Base-by-base conservation (phyloP, 2,113 vertebrate species). In the Martes martes region DNA sequence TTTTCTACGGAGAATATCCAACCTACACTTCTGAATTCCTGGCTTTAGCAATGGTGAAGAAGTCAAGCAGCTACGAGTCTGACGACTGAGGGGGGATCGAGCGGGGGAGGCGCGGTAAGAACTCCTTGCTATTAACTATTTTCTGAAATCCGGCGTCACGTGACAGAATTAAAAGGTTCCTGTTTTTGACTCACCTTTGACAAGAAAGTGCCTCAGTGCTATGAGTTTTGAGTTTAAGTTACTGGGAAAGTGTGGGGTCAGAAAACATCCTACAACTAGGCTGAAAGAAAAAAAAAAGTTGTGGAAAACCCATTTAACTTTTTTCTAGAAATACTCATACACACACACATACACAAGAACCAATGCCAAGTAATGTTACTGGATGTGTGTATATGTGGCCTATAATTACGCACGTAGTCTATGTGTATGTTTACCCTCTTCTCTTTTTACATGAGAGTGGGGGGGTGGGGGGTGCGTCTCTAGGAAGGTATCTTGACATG, bases 201-300 rank as follows among this genome's bases (percentile, higher is more conserved):
- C 19, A 33, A 94, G 71, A 97, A 91, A 7, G 63, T 89, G 61
- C 57, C 80, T 88, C 73, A 84, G 0, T 69, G 65, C 74, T 95
- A 67, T 69, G 74, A 89, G 94, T 26, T 96, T 95, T 93, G 65
- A 88, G 69, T 28, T 47, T 42, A 96, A 96, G 61, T 86, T 87
- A 97, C 88, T 0, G 1, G 96, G 71, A 96, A 96, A 98, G 95
- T 55, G 7, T 74, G 36, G 63, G 87, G 42, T 91, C 80, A 98
- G 98, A 98, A 98, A 98, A 98, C 96, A 98, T 73, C 91, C 85
- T 95, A 93, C 96, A 94, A 97, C 91, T 76, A 92, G 91, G 96
- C 31, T 0, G 21, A 2, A 95, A 88, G 7, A 78, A 83, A 78
- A 91, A 96, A 95, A 98, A 95, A 88, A 88, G 87, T 47, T 85